Evolutionary conservation across 2,113 vertebrate species (phyloP), one percentile per base, ranked within the genome.

Genomic region (Crotalus tigris): DNA sequence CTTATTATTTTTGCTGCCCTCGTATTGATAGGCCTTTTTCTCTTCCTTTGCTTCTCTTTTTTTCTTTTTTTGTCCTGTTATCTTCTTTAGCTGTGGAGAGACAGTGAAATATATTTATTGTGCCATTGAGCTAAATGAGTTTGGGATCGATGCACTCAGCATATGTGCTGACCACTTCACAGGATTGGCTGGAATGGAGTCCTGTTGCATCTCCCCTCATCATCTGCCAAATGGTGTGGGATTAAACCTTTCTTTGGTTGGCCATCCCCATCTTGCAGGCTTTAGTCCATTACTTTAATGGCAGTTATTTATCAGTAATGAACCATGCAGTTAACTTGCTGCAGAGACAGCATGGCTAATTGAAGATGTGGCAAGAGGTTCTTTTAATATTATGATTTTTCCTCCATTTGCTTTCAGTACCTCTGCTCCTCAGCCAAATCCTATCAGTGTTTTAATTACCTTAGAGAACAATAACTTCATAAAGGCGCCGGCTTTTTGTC

Each of bases 361-460:
- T 97, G 93, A 93, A 95, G 57, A 91, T 91, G 88, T 94, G 89
- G n/a, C 89, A 94, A 93, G 91, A 94, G 44, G 87, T 96, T 91
- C 64, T 95, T 96, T 95, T 94, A 94, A 95, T 96, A 96, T 95
- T 96, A 91, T 95, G 96, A 93, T 96, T 96, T 96, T 96, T 94
- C 93, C 90, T 95, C 95, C 96, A 93, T 95, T 96, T 97, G 87
- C 91, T 95, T 96, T 95, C 95, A 95, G 89, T 94, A 93, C 57
- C 54, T 96, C 94, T 91, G 85, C 89, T 96, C 46, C 94, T 95
- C 93, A n/a, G 44, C 95, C 94, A 96, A 93, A 92, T 94, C 92
- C 95, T 93, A 93, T 95, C 95, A 24, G 94, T 96, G 92, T 93
- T 97, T 96, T 97, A 96, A 96, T 96, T 96, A 96, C 96, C 95